A percentile compares a stretch with the other conserved stretches of the same genome.
These are phyloP conservation scores for Drosophila equinoxialis DNA, from an alignment of 1,140 invertebrate species.

Conservation along the genomic window DNA sequence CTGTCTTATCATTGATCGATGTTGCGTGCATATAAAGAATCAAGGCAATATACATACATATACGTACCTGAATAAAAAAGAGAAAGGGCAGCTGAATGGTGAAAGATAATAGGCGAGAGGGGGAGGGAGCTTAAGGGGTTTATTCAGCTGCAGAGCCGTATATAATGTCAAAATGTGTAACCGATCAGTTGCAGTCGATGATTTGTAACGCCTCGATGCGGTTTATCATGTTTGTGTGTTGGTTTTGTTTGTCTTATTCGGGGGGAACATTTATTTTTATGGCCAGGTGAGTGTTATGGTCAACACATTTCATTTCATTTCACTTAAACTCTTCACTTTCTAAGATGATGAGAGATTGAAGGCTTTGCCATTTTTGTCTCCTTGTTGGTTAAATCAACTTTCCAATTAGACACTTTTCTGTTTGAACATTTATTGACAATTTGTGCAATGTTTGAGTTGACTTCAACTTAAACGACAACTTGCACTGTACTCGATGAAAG, in stretches of 20 bases:
- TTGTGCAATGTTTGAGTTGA: conserved; percentile 9
- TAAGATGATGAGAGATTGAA: conserved; percentile 21
- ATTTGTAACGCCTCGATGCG: conserved; percentile 53
- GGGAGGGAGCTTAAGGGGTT: not conserved
- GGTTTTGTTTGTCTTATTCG: not conserved
- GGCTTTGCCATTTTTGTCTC: conserved; percentile 31
- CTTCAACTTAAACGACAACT: not conserved
- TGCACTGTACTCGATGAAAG: not conserved
- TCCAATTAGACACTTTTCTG: conserved; percentile 40
- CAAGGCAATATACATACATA: conserved; percentile 4
- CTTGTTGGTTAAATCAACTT: conserved; percentile 51
- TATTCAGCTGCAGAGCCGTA: conserved; percentile 31
- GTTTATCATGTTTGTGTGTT: conserved; percentile 18
- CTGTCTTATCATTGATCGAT: conserved; percentile 59
- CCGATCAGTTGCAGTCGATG: conserved; percentile 59
- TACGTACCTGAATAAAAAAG: conserved; percentile 23
- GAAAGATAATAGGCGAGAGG: not conserved
- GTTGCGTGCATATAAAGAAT: conserved; percentile 49
- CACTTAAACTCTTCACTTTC: conserved; percentile 32
- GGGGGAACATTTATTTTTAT: conserved; percentile 25
- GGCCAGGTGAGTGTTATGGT: conserved; percentile 41
- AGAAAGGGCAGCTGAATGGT: conserved; percentile 37
- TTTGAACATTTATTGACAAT: conserved; percentile 2
- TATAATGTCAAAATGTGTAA: conserved; percentile 49
- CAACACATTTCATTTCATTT: conserved; percentile 18